Base-by-base conservation (phyloP, 2,113 vertebrate species). In the Lepidothrix coronata region DNA sequence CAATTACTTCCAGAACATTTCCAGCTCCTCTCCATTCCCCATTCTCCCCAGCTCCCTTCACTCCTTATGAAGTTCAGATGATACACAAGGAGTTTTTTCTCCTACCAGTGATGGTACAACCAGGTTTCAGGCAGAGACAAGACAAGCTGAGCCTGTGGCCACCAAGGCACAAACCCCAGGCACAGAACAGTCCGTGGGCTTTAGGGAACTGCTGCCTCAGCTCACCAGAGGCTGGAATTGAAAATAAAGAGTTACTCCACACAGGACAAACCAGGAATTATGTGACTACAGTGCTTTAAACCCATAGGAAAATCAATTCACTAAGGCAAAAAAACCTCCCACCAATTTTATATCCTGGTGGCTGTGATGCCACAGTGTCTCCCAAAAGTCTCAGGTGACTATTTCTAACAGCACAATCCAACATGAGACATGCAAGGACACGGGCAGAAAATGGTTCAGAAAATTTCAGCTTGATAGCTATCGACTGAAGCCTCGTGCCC, bases 371-470 rank as follows among this genome's bases (percentile, higher is more conserved):
- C 37, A 49, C 28, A 12, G 24, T 2, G 31, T 6, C 31, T 48
- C 88, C 72, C 35, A 43, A 49, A 70, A 62, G 20, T 4, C 67
- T 66, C 24, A 9, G 44, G 19, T 22, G 11, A n/a, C 74, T 57
- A 3, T 39, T 78, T 68, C 44, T 41, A 44, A 7, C 1, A 49
- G 81, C 48, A 61, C 49, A 58, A 12, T 4, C 62, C 27, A 23
- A 30, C 23, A 3, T 0, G 13, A 57, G 78, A 27, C n/a, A 57
- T 2, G 27, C 28, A 6, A 78, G 44, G 82, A 19, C 31, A 25
- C 1, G 16, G 57, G 33, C 39, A 85, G 21, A 66, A 61, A 80
- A 77, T 0, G 1, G 30, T 13, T 8, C 5, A 24, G n/a, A 17
- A 39, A 71, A 57, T 33, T 39, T 43, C 94, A 80, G 0, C 9